phyloP scores from a whole-genome alignment of 2,888 invertebrate species.

The Busseola fusca region DNA sequence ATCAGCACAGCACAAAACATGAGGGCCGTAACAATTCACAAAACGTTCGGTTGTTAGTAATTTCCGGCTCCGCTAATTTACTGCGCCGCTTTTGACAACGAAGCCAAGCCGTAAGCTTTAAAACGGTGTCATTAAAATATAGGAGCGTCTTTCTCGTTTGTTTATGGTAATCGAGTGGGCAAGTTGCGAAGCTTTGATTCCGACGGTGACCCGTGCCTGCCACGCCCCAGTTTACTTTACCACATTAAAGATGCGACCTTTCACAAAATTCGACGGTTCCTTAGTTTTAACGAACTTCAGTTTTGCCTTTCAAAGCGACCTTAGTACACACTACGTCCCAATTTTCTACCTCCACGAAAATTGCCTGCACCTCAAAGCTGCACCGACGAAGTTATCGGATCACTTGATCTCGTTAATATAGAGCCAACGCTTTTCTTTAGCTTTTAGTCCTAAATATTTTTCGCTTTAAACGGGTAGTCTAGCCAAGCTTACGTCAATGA shows the following conservation, averaged over 20 bases:
- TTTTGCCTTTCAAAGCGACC: conserved; percentile 72
- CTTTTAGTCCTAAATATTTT: conserved; percentile 59
- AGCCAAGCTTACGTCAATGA: conserved; percentile 47
- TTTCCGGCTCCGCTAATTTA: conserved; percentile 69
- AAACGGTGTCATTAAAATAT: conserved; percentile 85
- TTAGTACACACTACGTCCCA: conserved; percentile 66
- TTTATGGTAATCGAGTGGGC: conserved; percentile 87
- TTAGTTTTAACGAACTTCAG: conserved; percentile 75
- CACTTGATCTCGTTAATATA: conserved; percentile 70
- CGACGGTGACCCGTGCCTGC: conserved; percentile 71
- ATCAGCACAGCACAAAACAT: conserved; percentile 42
- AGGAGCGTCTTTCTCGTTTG: conserved; percentile 84
- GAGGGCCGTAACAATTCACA: conserved; percentile 48
- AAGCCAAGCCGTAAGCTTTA: conserved; percentile 72
- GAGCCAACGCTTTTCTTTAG: conserved; percentile 59
- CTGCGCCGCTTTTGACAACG: conserved; percentile 64
- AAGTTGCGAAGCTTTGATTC: conserved; percentile 86
- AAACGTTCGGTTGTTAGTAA: conserved; percentile 62
- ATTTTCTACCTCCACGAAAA: conserved; percentile 65
- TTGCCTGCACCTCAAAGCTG: conserved; percentile 66
- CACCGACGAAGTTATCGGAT: conserved; percentile 67
- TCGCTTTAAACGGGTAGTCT: conserved; percentile 38
- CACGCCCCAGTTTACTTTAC: conserved; percentile 82
- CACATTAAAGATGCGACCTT: conserved; percentile 77
- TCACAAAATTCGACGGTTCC: conserved; percentile 78